Conservation (phyloP, 2,113 vertebrate species). For the Pelecanus crispus region DNA sequence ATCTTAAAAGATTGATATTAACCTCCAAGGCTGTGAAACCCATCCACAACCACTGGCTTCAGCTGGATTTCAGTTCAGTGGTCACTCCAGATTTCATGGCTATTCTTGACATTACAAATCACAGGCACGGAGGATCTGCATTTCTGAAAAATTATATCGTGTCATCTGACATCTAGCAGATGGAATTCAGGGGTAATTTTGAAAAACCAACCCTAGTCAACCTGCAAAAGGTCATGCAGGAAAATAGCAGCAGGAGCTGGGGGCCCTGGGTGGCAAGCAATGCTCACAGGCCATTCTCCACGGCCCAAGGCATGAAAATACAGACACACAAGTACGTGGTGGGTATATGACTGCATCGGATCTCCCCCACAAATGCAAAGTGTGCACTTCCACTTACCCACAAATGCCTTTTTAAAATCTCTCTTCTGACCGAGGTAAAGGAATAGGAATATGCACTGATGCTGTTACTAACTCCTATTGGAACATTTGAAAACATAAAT, state of each 20-base stretch:
- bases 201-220: neutral
- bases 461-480: neutral
- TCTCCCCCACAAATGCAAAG: neutral
- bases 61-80: neutral
- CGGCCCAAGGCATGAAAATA: neutral
- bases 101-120: neutral
- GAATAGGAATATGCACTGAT: neutral
- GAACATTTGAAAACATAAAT: neutral
- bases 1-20: neutral
- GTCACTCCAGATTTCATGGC: neutral
- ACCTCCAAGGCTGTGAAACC: neutral
- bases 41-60: neutral
- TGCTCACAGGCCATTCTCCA: neutral
- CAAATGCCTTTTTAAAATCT: neutral
- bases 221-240: neutral
- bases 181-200: neutral
- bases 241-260: neutral
- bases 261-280: neutral
- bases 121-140: neutral
- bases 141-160: neutral
- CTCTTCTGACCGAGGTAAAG: neutral
- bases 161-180: neutral
- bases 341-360: neutral
- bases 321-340: accelerated
- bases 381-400: neutral